Conservation (phyloP, 1,140 invertebrate genomes). For the Caerostris darwini region DNA sequence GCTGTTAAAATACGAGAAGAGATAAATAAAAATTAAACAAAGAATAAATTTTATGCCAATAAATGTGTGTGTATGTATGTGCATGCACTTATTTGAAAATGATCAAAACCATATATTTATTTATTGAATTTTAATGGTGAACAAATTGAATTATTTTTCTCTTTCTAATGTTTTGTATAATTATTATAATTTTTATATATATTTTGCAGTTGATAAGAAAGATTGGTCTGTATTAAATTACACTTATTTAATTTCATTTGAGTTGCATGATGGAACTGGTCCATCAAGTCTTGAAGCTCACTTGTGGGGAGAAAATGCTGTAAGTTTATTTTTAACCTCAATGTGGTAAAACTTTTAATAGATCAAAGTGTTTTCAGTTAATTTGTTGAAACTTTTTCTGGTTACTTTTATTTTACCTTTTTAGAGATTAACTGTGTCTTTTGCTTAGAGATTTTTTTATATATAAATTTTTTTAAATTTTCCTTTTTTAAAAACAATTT, state of each 20-base stretch:
- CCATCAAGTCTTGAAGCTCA: conserved; percentile 43
- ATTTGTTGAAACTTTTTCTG: no score
- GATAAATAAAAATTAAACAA: no score
- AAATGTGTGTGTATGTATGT: not conserved
- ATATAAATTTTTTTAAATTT: no score
- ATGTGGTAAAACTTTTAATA: not conserved
- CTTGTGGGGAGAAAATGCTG: conserved; percentile 70
- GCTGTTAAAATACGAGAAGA: no score
- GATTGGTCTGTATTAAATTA: conserved; percentile 63
- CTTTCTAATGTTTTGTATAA: no score
- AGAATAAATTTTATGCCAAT: not conserved
- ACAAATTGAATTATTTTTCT: not conserved
- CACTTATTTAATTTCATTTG: conserved; percentile 51
- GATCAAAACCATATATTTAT: no score
- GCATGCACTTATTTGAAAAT: not conserved
- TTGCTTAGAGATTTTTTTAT: no score
- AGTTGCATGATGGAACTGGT: conserved; percentile 67
- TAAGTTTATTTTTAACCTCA: conserved; percentile 25
- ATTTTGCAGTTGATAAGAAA: conserved; percentile 3
- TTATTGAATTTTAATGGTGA: not conserved
- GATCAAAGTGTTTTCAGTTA: no score
- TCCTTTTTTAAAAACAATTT: no score
- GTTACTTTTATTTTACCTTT: no score
- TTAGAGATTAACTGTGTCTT: no score
- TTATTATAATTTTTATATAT: no score